These are phyloP conservation scores for Troides oblongomaculatus DNA, from an alignment of 2,888 invertebrate species.

Conservation along the genomic window DNA sequence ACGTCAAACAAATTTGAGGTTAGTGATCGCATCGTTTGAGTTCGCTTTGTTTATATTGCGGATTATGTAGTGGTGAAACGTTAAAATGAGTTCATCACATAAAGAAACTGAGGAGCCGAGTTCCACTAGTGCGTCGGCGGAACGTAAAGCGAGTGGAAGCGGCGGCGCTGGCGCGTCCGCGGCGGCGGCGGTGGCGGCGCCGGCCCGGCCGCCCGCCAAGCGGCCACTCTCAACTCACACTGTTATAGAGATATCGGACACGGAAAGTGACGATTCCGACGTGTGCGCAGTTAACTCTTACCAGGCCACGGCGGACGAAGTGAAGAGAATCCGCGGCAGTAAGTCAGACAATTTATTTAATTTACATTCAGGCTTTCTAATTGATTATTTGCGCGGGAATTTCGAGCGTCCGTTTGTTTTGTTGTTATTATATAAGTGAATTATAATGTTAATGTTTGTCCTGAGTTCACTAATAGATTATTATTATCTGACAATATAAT, in stretches of 20 bases:
- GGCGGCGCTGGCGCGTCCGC: conserved; percentile 42
- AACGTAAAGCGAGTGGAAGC: conserved; percentile 42
- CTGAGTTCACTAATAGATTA: no score
- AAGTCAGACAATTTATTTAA: conserved; percentile 34
- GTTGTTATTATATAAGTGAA: neutral
- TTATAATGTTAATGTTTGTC: no score
- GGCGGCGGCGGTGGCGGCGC: conserved; percentile 38
- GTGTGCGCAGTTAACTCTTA: conserved; percentile 75
- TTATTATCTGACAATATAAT: no score
- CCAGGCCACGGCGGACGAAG: conserved; percentile 74
- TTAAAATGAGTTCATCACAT: conserved; percentile 68
- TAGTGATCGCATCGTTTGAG: conserved; percentile 69
- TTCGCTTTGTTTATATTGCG: conserved; percentile 61
- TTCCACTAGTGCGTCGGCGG: conserved; percentile 48
- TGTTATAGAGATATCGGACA: conserved; percentile 74
- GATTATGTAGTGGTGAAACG: conserved; percentile 68
- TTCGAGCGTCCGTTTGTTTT: neutral
- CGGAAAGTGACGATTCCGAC: conserved; percentile 75
- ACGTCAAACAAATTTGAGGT: conserved; percentile 72
- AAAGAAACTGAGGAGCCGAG: conserved; percentile 65
- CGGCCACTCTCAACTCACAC: conserved; percentile 59
- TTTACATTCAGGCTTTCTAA: conserved; percentile 16
- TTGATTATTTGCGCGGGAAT: conserved; percentile 57
- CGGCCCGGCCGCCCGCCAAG: conserved; percentile 60
- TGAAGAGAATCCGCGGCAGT: conserved; percentile 75